A percentile compares a stretch with the other conserved stretches of the same genome.
phyloP scores from a whole-genome alignment of 1,140 invertebrate genomes.

The Drosophila guanche region DNA sequence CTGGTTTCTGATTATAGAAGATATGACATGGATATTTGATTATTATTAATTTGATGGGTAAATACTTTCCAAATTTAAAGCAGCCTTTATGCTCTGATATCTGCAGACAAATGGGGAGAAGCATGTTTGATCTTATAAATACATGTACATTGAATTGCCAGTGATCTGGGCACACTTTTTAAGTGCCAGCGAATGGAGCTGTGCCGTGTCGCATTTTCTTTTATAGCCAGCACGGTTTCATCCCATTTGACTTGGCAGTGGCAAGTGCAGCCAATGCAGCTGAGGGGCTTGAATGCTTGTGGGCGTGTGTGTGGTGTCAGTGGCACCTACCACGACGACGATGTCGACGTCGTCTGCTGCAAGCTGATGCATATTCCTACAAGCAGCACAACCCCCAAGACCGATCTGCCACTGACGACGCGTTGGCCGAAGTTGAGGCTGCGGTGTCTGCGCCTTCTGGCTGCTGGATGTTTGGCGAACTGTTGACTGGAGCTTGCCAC shows the following conservation, averaged over 20 bases:
- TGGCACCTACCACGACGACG: constrained; percentile 58
- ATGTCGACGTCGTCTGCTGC: constrained; percentile 36
- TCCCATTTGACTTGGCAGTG: constrained; percentile 21
- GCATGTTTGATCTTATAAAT: too few species aligned
- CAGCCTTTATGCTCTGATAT: too few species aligned
- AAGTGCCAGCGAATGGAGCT: not conserved
- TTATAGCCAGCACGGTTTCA: constrained; percentile 24
- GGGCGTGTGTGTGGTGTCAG: constrained; percentile 71
- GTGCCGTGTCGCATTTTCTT: constrained; percentile 8
- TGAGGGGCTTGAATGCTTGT: constrained; percentile 20
- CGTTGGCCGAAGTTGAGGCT: constrained; percentile 59
- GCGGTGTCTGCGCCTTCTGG: constrained; percentile 65
- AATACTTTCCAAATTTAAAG: not conserved
- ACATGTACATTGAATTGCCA: not conserved
- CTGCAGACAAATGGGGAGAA: too few species aligned
- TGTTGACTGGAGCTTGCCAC: constrained; percentile 58
- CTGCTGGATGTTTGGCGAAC: constrained; percentile 45
- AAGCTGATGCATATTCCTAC: constrained; percentile 43
- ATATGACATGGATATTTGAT: constrained; percentile 13
- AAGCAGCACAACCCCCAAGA: constrained; percentile 9
- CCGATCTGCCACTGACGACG: constrained; percentile 45
- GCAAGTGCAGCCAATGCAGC: constrained; percentile 42
- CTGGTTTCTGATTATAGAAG: constrained; percentile 10
- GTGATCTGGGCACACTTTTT: constrained; percentile 8
- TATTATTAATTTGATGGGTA: not conserved